phyloP scores from a whole-genome alignment of 2,888 invertebrate species.

The Linnaemya tessellans region DNA sequence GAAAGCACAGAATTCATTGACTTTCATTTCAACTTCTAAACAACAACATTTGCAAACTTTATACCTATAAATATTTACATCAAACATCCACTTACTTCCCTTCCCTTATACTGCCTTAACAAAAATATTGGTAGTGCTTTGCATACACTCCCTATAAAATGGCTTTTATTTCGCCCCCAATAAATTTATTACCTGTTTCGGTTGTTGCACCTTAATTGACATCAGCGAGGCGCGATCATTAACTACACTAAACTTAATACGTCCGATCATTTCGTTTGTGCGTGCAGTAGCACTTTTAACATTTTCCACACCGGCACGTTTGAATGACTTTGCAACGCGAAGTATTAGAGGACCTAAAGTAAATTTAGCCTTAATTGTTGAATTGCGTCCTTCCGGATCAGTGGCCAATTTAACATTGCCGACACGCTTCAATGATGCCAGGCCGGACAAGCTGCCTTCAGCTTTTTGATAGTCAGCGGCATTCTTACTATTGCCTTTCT shows the following conservation, averaged over 20 bases:
- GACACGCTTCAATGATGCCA: conserved; percentile 90
- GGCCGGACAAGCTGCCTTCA: conserved; percentile 90
- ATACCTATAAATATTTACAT: no score
- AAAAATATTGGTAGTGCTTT: neutral
- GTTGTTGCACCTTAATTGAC: conserved; percentile 92
- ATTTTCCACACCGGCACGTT: conserved; percentile 91
- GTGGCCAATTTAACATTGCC: conserved; percentile 92
- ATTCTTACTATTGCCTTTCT: conserved; percentile 70
- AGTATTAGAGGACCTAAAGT: conserved; percentile 90
- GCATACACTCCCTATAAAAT: neutral
- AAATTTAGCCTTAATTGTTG: conserved; percentile 92
- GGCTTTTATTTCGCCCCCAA: neutral
- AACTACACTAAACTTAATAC: conserved; percentile 89
- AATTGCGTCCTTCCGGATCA: conserved; percentile 88
- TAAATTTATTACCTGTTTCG: conserved; percentile 88
- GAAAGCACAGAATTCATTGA: no score
- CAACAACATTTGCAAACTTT: no score
- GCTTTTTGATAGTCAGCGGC: conserved; percentile 84
- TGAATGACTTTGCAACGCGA: conserved; percentile 87
- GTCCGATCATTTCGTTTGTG: conserved; percentile 93
- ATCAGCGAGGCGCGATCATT: conserved; percentile 92
- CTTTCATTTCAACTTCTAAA: no score
- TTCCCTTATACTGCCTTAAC: neutral
- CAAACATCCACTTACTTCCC: no score
- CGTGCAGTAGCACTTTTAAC: conserved; percentile 93